Base-by-base conservation (phyloP, 23 tunicate genomes). In the Ciona savignyi region DNA sequence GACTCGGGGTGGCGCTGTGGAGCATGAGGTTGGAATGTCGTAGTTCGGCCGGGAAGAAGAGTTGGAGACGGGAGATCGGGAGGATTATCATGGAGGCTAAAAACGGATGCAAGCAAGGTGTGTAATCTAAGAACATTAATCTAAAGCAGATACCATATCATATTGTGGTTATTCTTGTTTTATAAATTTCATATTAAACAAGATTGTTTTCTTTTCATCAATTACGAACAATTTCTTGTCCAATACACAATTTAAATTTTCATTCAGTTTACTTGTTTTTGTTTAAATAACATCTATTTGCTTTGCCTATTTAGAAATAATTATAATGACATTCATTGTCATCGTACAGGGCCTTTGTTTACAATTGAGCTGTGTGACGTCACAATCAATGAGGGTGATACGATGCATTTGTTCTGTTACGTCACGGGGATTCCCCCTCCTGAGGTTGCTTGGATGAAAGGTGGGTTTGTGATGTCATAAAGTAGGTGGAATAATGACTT, bases 371-470 rank as follows among this genome's bases (percentile, higher is more conserved):
- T 78, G 20, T 22, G 62, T 60, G 83, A 78, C 76, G 60, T 78
- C 51, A 70, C 76, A 60, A 22, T 70, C 26, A 24, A 30, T 2
- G 69, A 23, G 29, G 68, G 68, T 11, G 75, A 29, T 1, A 68
- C 42, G 9, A 11, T 78, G 27, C 26, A n/a, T 22, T 31, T 70
- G 19, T 70, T 9, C n/a, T 78, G 83, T 70, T 70, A 78, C 75
- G 51, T 78, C 60, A 61, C 75, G 23, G 73, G 51, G 32, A 66
- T 25, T 15, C 83, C 83, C 2, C 27, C 23, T 3, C 24, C 75
- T 2, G 62, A 65, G 22, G 68, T 78, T 2, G 23, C 9, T 11
- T 78, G 83, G 83, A 25, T 34, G 29, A 78, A 70, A 78, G 83
- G 81, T 77, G 4, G 34, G 26, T 63, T 63, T 63, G 24, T 63